phyloP scores from a whole-genome alignment of 2,888 invertebrate genomes.

The Vesta saturnalis region DNA sequence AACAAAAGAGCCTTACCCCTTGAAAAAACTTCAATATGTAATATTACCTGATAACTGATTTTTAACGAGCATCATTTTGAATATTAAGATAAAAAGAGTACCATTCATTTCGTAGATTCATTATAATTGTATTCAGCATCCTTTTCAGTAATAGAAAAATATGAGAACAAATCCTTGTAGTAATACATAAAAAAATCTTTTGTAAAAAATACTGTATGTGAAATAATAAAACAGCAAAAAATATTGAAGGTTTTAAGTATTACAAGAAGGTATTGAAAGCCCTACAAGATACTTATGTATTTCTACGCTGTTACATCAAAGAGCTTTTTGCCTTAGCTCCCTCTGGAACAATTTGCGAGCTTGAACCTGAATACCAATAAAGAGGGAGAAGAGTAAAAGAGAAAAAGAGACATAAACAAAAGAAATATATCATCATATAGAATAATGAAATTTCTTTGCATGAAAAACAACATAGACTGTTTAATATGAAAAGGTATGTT shows the following conservation, averaged over 20 bases:
- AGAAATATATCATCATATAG: conserved; percentile 60
- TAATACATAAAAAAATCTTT: conserved; percentile 1
- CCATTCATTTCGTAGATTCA: neutral
- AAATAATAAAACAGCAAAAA: conserved; percentile 18
- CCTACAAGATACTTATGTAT: conserved; percentile 32
- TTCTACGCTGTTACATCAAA: conserved; percentile 34
- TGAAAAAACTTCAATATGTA: conserved; percentile 30
- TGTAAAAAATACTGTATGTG: neutral
- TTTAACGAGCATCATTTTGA: conserved; percentile 36
- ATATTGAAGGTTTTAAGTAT: conserved; percentile 23
- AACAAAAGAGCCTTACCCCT: conserved; percentile 31
- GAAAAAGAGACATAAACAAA: conserved; percentile 45
- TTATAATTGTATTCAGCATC: neutral
- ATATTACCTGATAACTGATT: conserved; percentile 36
- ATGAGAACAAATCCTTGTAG: neutral
- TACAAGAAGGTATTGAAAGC: conserved; percentile 32
- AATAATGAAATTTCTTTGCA: conserved; percentile 61
- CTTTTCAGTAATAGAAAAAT: neutral
- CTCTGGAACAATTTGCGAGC: conserved; percentile 36
- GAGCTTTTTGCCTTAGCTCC: conserved; percentile 36
- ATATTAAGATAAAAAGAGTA: conserved; percentile 35
- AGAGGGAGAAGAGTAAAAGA: conserved; percentile 37
- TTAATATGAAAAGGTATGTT: conserved; percentile 59
- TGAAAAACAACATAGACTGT: conserved; percentile 60
- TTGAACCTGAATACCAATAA: conserved; percentile 40